Conservation (phyloP, 2,797 vertebrate genomes). For the Aratinga solstitialis region DNA sequence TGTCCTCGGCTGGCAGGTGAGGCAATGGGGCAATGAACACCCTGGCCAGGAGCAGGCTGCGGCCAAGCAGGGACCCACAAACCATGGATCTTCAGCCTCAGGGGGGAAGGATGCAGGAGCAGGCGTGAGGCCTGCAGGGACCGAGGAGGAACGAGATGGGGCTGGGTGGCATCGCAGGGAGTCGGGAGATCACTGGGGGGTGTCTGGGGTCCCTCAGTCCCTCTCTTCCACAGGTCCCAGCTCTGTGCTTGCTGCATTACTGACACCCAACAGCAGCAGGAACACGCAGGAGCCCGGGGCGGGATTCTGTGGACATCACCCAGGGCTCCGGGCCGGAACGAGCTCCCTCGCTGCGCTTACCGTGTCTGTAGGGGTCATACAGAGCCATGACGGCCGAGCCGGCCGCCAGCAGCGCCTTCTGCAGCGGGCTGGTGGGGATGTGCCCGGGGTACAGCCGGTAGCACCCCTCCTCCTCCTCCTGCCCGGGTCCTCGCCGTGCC, state of each 20-base stretch:
- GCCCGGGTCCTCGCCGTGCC: background rate
- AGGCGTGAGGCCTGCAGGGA: background rate
- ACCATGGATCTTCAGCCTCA: background rate
- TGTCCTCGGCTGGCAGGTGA: background rate
- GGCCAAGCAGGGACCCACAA: background rate
- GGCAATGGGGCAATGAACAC: background rate
- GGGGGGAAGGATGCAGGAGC: background rate
- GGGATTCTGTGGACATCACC: rapidly evolving
- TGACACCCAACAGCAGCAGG: background rate
- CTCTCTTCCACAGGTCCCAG: background rate
- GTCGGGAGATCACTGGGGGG: background rate
- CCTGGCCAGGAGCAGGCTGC: background rate
- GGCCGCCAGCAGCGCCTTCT: constrained; percentile 87
- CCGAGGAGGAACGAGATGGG: background rate
- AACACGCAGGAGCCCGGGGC: background rate
- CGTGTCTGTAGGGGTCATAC: constrained; percentile 92
- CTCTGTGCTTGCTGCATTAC: background rate
- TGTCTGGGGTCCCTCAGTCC: background rate
- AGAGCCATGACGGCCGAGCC: constrained; percentile 88
- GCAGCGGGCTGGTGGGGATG: constrained; percentile 85
- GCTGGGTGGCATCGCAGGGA: background rate
- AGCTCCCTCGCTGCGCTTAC: constrained; percentile 72
- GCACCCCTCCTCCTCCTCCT: background rate
- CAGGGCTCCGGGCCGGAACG: background rate
- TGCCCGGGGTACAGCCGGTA: constrained; percentile 86